A percentile compares a stretch with the other conserved stretches of the same genome.
Conservation (phyloP, 2,888 invertebrate species). For the Tanypteryx hageni region DNA sequence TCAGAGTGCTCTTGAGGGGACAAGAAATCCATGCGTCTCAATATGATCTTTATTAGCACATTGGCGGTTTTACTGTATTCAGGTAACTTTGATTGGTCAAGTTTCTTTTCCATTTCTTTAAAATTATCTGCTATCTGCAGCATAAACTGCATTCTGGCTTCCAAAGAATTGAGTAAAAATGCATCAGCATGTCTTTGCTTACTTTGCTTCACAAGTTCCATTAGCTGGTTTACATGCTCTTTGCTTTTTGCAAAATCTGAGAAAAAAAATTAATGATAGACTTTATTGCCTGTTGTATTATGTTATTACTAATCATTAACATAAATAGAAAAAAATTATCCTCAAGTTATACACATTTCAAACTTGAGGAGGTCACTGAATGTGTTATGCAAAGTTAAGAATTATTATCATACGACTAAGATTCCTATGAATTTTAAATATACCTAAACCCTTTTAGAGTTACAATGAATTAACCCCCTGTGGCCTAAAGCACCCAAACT, state of each 20-base stretch:
- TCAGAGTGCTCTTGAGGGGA: background rate
- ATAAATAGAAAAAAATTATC: too few species aligned
- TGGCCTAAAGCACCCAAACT: too few species aligned
- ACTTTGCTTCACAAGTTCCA: background rate
- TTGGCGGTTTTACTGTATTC: background rate
- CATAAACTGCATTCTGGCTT: background rate
- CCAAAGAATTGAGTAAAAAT: background rate
- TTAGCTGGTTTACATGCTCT: background rate
- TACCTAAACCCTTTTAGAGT: too few species aligned
- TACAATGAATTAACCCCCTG: too few species aligned
- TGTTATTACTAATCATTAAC: too few species aligned
- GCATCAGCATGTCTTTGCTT: background rate
- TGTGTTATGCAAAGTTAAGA: too few species aligned
- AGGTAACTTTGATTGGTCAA: background rate
- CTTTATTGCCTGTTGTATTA: too few species aligned
- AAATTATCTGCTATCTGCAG: background rate
- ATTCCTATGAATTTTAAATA: too few species aligned
- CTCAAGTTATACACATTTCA: too few species aligned
- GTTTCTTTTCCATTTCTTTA: background rate
- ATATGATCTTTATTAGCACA: background rate
- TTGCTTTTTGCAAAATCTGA: background rate
- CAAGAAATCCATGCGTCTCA: background rate
- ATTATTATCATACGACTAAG: too few species aligned
- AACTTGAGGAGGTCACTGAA: too few species aligned
- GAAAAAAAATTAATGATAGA: background rate